Percentiles rank a stretch among this genome's conserved stretches.
phyloP scores from a whole-genome alignment of 2,797 vertebrate genomes.

The Sciaenops ocellatus region DNA sequence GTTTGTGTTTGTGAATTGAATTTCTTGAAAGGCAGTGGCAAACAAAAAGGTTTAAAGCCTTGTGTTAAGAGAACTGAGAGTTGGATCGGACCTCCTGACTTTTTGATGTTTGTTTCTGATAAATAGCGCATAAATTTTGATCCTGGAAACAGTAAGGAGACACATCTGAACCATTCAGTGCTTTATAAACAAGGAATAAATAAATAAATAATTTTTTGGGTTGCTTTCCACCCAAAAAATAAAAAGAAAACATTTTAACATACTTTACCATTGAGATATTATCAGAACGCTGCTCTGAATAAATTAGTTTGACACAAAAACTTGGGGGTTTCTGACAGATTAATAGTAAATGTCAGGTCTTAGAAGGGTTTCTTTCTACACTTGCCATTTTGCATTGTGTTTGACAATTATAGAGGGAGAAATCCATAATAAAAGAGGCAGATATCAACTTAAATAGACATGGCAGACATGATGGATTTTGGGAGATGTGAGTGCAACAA shows the following conservation, averaged over 20 bases:
- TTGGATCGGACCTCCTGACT: too few species aligned
- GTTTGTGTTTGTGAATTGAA: not conserved
- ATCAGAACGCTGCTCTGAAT: not conserved
- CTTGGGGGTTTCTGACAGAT: not conserved
- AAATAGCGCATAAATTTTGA: too few species aligned
- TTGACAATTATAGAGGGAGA: not conserved
- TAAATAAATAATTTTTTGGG: too few species aligned
- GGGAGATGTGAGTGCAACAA: not conserved
- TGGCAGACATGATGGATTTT: not conserved
- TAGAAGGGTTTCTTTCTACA: not conserved
- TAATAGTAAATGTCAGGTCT: not conserved
- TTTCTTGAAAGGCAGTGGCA: too few species aligned
- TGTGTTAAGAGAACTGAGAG: too few species aligned
- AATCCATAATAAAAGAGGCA: not conserved
- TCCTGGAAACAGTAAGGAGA: too few species aligned
- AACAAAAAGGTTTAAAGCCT: too few species aligned
- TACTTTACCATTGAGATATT: not conserved
- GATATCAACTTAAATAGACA: not conserved
- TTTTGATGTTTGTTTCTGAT: too few species aligned
- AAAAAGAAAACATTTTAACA: not conserved
- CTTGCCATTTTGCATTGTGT: conserved; percentile 1
- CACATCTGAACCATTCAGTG: not conserved
- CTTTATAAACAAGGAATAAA: not conserved
- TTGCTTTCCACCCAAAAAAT: too few species aligned
- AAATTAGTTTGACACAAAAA: not conserved